These are phyloP conservation scores for Corvus hawaiiensis DNA, from an alignment of 2,113 vertebrate species.

Conservation along the genomic window DNA sequence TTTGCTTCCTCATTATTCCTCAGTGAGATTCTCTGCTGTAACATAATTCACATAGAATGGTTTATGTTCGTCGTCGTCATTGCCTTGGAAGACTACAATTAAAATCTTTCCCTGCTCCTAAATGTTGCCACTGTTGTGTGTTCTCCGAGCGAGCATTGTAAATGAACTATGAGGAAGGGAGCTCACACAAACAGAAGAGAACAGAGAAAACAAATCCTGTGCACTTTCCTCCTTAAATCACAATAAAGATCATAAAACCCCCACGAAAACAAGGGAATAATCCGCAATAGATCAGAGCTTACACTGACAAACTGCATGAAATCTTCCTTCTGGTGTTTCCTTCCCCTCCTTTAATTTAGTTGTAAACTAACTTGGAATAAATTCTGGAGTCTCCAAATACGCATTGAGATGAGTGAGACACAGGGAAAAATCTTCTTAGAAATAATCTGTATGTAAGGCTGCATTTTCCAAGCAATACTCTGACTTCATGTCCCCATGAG, in stretches of 20 bases:
- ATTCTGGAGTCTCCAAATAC: not conserved
- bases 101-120: not conserved
- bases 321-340: not conserved
- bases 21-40: not conserved
- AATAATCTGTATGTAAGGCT: not conserved
- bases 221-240: not conserved
- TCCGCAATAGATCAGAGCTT: not conserved
- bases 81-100: not conserved
- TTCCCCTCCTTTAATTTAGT: not conserved
- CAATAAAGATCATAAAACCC: not conserved
- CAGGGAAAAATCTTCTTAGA: not conserved
- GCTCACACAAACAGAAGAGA: not conserved
- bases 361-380: not conserved
- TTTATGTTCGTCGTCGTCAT: rapidly evolving
- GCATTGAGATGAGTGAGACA: not conserved
- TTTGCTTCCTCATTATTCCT: not conserved
- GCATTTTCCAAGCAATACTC: not conserved
- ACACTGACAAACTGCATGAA: not conserved
- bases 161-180: not conserved
- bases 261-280: not conserved
- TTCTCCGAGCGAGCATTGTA: not conserved
- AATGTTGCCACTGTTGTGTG: not conserved
- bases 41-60: not conserved
- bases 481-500: not conserved
- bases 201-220: not conserved